Percentiles rank a stretch among this genome's conserved stretches.
phyloP scores from a whole-genome alignment of 1,140 invertebrate genomes.

The Eciton burchellii region DNA sequence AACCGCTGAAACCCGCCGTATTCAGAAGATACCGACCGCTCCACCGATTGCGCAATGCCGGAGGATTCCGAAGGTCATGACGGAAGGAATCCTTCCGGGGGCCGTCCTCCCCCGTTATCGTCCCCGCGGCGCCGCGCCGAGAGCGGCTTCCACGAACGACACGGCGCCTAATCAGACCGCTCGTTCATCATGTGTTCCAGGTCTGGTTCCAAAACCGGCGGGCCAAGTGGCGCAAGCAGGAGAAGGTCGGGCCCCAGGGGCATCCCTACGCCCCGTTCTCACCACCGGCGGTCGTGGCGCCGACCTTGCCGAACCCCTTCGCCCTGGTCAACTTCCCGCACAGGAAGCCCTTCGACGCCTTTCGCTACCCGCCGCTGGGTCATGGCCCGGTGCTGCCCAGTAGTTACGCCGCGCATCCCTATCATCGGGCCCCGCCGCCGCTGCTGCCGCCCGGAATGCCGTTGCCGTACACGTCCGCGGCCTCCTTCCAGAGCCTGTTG shows the following conservation, averaged over 20 bases:
- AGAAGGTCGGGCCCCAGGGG: conserved; percentile 95
- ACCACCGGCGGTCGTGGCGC: conserved; percentile 88
- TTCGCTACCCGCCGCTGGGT: conserved; percentile 87
- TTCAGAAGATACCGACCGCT: neutral
- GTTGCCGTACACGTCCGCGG: conserved; percentile 88
- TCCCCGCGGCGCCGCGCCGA: neutral
- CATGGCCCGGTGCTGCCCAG: conserved; percentile 83
- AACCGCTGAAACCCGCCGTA: neutral
- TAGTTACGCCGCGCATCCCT: conserved; percentile 85
- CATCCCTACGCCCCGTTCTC: conserved; percentile 96
- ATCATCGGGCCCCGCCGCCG: conserved; percentile 88
- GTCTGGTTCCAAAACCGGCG: conserved; percentile 98
- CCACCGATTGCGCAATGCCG: conserved; percentile 17
- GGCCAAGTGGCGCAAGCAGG: conserved; percentile 97
- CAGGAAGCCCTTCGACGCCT: conserved; percentile 93
- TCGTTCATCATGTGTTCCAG: conserved; percentile 86
- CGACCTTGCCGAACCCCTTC: conserved; percentile 92
- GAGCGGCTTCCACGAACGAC: conserved; percentile 47
- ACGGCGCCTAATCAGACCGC: conserved; percentile 50
- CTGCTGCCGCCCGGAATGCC: conserved; percentile 89
- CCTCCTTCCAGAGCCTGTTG: conserved; percentile 93
- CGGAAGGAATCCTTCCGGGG: conserved; percentile 38
- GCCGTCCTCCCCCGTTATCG: conserved; percentile 18
- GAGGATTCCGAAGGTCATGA: conserved; percentile 34
- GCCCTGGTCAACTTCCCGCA: conserved; percentile 89